phyloP scores from a whole-genome alignment of 2,113 vertebrate genomes.

The Corvus hawaiiensis region DNA sequence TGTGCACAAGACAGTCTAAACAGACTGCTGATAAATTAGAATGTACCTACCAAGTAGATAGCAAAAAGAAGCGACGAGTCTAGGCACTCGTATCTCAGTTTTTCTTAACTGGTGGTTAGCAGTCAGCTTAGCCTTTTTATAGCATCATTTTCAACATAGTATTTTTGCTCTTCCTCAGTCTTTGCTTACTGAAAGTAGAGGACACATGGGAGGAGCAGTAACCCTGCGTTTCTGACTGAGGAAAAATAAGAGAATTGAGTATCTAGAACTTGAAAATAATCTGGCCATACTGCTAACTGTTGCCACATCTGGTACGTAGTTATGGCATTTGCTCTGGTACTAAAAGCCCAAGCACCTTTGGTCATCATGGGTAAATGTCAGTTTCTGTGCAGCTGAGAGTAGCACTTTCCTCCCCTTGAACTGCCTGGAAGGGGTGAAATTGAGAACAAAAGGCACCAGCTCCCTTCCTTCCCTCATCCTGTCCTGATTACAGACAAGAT shows the following conservation, averaged over 20 bases:
- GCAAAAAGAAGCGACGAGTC: background rate
- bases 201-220: background rate
- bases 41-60: background rate
- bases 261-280: background rate
- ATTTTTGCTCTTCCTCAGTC: background rate
- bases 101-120: background rate
- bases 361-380: background rate
- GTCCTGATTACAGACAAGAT: background rate
- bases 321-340: background rate
- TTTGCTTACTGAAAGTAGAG: background rate
- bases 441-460: background rate
- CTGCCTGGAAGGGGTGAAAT: background rate
- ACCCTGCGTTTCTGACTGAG: background rate
- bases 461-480: background rate
- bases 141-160: background rate
- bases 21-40: slow-evolving; percentile 23
- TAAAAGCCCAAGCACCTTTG: background rate
- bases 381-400: background rate
- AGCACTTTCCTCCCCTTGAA: background rate
- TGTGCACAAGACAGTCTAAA: slow-evolving; percentile 18
- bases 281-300: background rate
- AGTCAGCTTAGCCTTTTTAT: background rate
- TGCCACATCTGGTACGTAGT: accelerated
- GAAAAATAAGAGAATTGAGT: background rate
- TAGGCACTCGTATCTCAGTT: background rate